Conservation (phyloP, 2,113 vertebrate genomes). For the Verasper variegatus region DNA sequence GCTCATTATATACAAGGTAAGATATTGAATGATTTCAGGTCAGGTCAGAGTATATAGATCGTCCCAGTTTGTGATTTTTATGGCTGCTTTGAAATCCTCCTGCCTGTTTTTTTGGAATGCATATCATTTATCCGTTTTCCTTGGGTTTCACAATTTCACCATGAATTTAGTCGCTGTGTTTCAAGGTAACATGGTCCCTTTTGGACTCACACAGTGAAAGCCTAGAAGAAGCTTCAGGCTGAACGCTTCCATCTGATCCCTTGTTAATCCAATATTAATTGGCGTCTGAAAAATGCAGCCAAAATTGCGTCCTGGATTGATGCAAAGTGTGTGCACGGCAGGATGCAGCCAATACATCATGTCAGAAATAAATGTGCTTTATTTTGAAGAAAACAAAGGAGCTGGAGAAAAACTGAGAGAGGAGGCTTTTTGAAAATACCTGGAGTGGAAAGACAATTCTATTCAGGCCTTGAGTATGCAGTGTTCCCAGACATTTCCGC, state of each 20-base stretch:
- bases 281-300: slow-evolving; percentile 34
- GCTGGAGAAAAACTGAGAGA: neutral
- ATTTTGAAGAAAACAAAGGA: slow-evolving; percentile 19
- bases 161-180: neutral
- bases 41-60: neutral
- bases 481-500: too few relatives aligned
- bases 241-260: slow-evolving; percentile 31
- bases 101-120: neutral
- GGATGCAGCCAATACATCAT: slow-evolving; percentile 15
- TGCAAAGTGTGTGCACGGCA: slow-evolving; percentile 18
- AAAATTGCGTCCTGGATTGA: slow-evolving; percentile 20
- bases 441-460: too few relatives aligned
- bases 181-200: slow-evolving; percentile 23
- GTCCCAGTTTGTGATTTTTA: neutral
- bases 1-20: too few relatives aligned
- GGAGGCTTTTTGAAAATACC: neutral
- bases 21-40: too few relatives aligned
- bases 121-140: neutral
- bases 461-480: too few relatives aligned
- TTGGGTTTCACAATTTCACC: neutral
- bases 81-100: neutral
- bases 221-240: slow-evolving; percentile 2
- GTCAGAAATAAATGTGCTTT: neutral
- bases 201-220: neutral
- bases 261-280: slow-evolving; percentile 51